Base-by-base conservation (phyloP, 2,888 invertebrate species). In the Boloria euphrosyne region DNA sequence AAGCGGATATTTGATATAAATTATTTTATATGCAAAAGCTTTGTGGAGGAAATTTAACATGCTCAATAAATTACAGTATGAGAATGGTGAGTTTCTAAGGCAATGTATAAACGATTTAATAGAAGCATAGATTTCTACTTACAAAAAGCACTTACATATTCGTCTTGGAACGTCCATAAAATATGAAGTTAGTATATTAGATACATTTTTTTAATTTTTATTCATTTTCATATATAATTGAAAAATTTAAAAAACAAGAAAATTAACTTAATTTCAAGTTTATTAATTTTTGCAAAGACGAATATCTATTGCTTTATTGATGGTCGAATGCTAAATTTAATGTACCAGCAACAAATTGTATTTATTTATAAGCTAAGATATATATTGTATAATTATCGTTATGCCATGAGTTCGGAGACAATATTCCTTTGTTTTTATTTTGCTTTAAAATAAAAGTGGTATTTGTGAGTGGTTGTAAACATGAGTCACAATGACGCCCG, bases 401-500 rank as follows among this genome's bases (percentile, higher is more conserved):
- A 89, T 87, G 91, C 90, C 90, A 90, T 91, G 87, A 83, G 83
- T 85, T 79, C 79, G 83, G 81, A 85, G 85, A 88, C 82, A 83
- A 79, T 82, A 82, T 83, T 78, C 80, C 72, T 75, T 74, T 80
- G 81, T 86, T 86, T 86, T 88, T 80, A 81, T 83, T 84, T 87
- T 80, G 90, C 90, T 91, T 90, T 80, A 84, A 86, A 86, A 83
- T 86, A 83, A 87, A 87, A 78, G 84, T 84, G 88, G 89, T 89
- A 89, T 87, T 88, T 89, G 90, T 89, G 89, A 87, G 87, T 88
- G 88, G 89, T 90, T 90, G 85, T 90, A 89, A 90, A 90, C 87
- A 88, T 70, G 69, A 70, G 69, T 70, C 67, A 70, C 69, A 70
- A 70, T 65, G 65, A 67, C 44, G 3, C 47, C 44, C 50, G 65